These are phyloP conservation scores for Myotis daubentonii DNA, from an alignment of 2,797 vertebrate species.

Conservation along the genomic window DNA sequence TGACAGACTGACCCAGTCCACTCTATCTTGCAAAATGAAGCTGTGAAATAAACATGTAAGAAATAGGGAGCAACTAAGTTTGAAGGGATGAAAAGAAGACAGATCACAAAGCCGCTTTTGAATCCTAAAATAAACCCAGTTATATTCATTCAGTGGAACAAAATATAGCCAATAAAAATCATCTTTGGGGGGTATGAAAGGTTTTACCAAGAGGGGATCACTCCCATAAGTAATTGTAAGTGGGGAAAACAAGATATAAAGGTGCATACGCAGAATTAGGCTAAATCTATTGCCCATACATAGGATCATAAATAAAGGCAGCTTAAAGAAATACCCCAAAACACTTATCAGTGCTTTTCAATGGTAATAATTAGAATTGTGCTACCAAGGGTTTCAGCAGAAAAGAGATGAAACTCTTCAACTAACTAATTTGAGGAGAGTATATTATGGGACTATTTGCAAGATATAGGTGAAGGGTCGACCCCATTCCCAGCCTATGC, in stretches of 20 bases:
- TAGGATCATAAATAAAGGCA: background rate
- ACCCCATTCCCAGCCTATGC: background rate
- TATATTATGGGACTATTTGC: background rate
- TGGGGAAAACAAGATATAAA: background rate
- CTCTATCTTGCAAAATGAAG: background rate
- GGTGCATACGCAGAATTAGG: background rate
- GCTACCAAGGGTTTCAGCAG: background rate
- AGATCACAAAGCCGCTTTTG: background rate
- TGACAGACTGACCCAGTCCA: background rate
- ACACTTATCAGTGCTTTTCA: background rate
- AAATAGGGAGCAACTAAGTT: background rate
- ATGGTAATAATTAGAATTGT: background rate
- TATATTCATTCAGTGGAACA: background rate
- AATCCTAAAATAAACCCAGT: constrained; percentile 6
- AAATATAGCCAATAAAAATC: background rate
- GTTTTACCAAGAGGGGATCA: background rate
- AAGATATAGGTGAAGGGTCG: background rate
- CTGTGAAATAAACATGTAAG: background rate
- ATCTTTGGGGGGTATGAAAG: background rate
- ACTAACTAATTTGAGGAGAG: background rate
- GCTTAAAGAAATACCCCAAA: background rate
- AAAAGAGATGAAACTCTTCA: background rate
- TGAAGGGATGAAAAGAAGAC: background rate
- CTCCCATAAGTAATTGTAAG: background rate
- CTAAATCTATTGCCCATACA: background rate